phyloP scores from a whole-genome alignment of 1,140 invertebrate genomes.

The Pseudomyrmex pallidus region DNA sequence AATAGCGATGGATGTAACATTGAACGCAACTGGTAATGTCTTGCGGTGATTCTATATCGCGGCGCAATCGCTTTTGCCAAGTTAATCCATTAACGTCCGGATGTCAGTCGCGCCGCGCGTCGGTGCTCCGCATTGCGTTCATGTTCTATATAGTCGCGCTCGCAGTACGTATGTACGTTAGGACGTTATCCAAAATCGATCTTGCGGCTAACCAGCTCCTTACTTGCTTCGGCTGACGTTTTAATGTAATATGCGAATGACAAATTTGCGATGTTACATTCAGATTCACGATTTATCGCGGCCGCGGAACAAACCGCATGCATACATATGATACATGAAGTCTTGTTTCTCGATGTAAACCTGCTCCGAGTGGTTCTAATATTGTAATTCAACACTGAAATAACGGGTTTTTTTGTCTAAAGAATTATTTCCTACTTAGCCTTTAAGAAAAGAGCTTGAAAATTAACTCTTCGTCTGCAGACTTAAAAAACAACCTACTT shows the following conservation, averaged over 20 bases:
- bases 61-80: slow-evolving; percentile 53
- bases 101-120: slow-evolving; percentile 32
- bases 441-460: too few species aligned
- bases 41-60: slow-evolving; percentile 44
- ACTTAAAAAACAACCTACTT: too few species aligned
- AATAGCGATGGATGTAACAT: slow-evolving; percentile 57
- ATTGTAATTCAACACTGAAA: slow-evolving; percentile 4
- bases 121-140: background rate
- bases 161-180: slow-evolving; percentile 19
- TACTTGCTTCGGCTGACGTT: slow-evolving; percentile 36
- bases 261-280: slow-evolving; percentile 36
- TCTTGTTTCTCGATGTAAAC: slow-evolving; percentile 18
- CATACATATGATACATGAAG: background rate
- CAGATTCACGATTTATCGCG: slow-evolving; percentile 46
- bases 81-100: slow-evolving; percentile 61
- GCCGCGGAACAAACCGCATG: slow-evolving; percentile 1
- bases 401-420: too few species aligned
- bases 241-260: slow-evolving; percentile 54
- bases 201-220: slow-evolving; percentile 52
- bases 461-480: too few species aligned
- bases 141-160: background rate
- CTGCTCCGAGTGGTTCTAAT: background rate
- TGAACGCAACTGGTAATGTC: slow-evolving; percentile 45
- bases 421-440: too few species aligned
- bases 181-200: slow-evolving; percentile 60